phyloP scores from a whole-genome alignment of 2,888 invertebrate species.

The Theretra japonica region DNA sequence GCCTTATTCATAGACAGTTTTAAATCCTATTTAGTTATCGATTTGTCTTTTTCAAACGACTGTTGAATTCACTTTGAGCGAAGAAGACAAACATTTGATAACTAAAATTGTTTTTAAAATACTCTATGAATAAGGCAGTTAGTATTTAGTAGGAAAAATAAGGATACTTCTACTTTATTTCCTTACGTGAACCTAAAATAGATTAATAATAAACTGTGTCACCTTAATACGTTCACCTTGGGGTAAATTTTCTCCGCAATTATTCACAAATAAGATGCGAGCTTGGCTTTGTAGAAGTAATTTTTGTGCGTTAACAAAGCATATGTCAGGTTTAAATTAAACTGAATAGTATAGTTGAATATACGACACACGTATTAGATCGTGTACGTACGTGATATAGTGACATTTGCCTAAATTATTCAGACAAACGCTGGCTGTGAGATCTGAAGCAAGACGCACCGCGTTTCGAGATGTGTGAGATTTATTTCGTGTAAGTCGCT shows the following conservation, averaged over 20 bases:
- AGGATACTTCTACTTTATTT: conserved; percentile 28
- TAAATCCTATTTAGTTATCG: no score
- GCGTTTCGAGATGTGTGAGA: conserved; percentile 22
- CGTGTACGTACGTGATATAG: conserved; percentile 3
- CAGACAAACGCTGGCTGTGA: conserved; percentile 16
- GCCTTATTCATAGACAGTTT: no score
- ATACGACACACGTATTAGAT: not conserved
- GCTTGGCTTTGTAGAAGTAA: conserved; percentile 3
- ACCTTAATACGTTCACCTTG: conserved; percentile 24
- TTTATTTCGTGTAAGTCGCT: conserved; percentile 13
- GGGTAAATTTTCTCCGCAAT: conserved; percentile 19
- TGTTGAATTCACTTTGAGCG: no score
- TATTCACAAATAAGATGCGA: conserved; percentile 26
- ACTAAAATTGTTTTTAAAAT: no score
- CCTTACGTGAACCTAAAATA: conserved; percentile 24
- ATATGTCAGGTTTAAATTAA: not conserved
- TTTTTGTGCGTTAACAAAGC: not conserved
- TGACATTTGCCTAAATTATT: conserved; percentile 25
- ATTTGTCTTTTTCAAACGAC: no score
- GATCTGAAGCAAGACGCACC: conserved; percentile 12
- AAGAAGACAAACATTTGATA: no score
- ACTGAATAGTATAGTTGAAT: not conserved
- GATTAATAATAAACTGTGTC: conserved; percentile 30
- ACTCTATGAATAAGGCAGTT: no score
- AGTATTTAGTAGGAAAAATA: conserved; percentile 13